These are phyloP conservation scores for Babylonia areolata DNA, from an alignment of 1,140 invertebrate species.

Conservation along the genomic window DNA sequence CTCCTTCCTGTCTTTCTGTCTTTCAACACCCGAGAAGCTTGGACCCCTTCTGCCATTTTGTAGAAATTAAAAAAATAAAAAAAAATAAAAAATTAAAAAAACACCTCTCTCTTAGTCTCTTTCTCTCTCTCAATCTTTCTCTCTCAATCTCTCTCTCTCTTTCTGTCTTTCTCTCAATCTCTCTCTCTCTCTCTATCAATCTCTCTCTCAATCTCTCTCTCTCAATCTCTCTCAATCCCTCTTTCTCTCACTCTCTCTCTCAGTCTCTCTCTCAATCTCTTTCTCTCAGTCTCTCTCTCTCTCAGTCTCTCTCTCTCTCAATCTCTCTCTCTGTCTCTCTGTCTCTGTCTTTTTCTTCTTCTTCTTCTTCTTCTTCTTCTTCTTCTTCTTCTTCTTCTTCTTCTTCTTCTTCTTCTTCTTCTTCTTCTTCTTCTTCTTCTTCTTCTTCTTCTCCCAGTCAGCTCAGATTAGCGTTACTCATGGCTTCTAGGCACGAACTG, in stretches of 20 bases:
- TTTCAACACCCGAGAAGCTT: too few species aligned
- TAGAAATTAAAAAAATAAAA: too few species aligned
- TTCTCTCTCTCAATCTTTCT: not conserved
- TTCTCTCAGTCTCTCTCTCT: not conserved
- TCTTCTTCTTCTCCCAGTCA: too few species aligned
- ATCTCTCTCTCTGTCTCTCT: not conserved
- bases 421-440: too few species aligned
- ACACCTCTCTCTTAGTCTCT: not conserved
- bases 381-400: not conserved
- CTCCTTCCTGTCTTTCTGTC: too few species aligned
- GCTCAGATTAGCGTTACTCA: too few species aligned
- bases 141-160: not conserved
- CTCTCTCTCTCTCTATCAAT: not conserved
- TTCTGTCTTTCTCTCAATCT: not conserved
- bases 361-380: not conserved
- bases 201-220: not conserved
- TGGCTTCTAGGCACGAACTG: too few species aligned
- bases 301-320: not conserved
- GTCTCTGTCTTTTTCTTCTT: not conserved
- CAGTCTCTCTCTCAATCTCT: not conserved
- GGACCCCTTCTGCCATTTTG: too few species aligned
- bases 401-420: too few species aligned
- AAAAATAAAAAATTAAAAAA: too few species aligned
- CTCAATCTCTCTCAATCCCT: not conserved
- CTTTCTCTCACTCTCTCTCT: constrained; percentile 6